phyloP scores from a whole-genome alignment of 2,113 vertebrate species.

The Nipponia nippon region DNA sequence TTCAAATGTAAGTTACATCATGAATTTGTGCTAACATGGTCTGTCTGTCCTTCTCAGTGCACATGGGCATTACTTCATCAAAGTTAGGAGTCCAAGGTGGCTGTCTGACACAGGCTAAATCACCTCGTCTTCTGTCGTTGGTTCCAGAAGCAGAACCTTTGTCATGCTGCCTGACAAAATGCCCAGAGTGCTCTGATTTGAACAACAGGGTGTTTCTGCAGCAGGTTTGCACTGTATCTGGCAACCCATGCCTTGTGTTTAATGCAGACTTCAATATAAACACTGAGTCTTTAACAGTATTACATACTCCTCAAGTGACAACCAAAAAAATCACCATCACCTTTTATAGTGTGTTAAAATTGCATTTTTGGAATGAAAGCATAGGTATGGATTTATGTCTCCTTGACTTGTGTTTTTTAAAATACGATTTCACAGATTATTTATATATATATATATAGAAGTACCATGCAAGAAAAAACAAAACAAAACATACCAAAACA shows the following conservation, averaged over 20 bases:
- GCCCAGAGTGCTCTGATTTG: not conserved
- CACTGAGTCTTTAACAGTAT: not conserved
- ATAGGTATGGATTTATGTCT: not conserved
- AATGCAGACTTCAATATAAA: not conserved
- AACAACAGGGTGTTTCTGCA: not conserved
- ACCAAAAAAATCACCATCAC: rapidly evolving
- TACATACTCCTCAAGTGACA: not conserved
- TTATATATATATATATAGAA: not conserved
- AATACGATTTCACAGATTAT: rapidly evolving
- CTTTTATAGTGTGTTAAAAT: not conserved
- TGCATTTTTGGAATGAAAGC: not conserved
- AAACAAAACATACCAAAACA: not conserved
- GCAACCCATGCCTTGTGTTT: not conserved
- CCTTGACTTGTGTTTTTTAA: not conserved
- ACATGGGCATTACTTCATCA: not conserved
- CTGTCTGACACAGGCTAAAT: not conserved
- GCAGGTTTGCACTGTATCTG: not conserved
- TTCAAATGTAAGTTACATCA: not conserved
- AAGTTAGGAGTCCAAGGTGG: not conserved
- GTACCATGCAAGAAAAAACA: not conserved
- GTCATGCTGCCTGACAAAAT: not conserved
- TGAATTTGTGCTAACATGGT: not conserved
- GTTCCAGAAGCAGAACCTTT: not conserved
- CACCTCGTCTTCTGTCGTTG: not conserved
- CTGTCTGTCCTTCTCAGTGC: not conserved